Evolutionary conservation across 2,797 vertebrate genomes (phyloP).

Genomic region (Gymnodraco acuticeps): DNA sequence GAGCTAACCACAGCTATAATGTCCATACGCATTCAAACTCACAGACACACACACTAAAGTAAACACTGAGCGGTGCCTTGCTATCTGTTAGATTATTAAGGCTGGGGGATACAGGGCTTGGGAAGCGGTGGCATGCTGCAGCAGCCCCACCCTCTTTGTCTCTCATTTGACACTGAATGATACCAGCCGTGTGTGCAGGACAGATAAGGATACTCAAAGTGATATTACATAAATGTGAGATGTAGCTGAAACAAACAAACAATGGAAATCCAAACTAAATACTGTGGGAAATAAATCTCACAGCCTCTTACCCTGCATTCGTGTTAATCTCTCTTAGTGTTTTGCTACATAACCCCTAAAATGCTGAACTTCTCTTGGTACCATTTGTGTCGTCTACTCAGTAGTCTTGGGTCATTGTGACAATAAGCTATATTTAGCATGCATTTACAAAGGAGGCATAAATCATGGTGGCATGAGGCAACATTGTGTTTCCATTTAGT

Average conservation of each 20-base stretch:
- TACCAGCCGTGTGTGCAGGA: conserved; percentile 56
- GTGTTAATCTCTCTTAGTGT: conserved; percentile 35
- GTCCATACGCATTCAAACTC: neutral
- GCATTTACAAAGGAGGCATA: conserved; percentile 48
- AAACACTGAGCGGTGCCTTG: conserved; percentile 17
- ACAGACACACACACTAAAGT: conserved; percentile 19
- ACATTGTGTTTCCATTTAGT: conserved; percentile 9
- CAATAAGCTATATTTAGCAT: conserved; percentile 54
- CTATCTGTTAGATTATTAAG: conserved; percentile 44
- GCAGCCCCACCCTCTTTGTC: conserved; percentile 54
- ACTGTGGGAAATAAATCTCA: conserved; percentile 17
- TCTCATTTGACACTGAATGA: conserved; percentile 59
- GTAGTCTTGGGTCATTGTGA: conserved; percentile 38
- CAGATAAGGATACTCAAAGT: conserved; percentile 66
- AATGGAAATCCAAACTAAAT: conserved; percentile 9
- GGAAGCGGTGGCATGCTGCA: conserved; percentile 22
- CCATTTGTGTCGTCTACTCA: conserved; percentile 18
- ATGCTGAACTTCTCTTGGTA: conserved; percentile 1
- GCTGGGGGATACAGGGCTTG: neutral
- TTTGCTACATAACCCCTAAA: conserved; percentile 18
- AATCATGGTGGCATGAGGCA: conserved; percentile 38
- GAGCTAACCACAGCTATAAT: conserved; percentile 1
- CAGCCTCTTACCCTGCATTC: conserved; percentile 32
- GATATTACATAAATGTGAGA: conserved; percentile 9
- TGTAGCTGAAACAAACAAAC: conserved; percentile 34